Conservation (phyloP, 2,888 invertebrate genomes). For the Unio delphinus region DNA sequence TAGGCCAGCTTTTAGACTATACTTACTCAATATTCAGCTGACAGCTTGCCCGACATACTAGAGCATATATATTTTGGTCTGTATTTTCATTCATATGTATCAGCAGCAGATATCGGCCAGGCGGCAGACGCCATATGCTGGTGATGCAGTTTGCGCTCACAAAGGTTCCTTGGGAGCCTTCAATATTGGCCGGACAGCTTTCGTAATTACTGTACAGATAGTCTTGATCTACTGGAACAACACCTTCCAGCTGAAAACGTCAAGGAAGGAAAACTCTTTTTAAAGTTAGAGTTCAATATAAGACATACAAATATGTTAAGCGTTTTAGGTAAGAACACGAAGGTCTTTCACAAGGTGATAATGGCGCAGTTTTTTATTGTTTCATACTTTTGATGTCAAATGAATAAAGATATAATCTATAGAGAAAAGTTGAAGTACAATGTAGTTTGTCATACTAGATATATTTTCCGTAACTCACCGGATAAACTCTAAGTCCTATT, state of each 20-base stretch:
- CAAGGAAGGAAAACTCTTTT: background rate
- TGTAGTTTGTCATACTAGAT: background rate
- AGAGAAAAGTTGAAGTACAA: background rate
- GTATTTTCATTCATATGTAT: slow-evolving; percentile 77
- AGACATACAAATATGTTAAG: too few species aligned
- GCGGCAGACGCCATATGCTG: slow-evolving; percentile 73
- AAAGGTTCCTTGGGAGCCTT: slow-evolving; percentile 26
- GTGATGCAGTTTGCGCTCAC: slow-evolving; percentile 10
- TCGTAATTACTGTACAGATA: slow-evolving; percentile 46
- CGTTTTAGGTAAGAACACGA: too few species aligned
- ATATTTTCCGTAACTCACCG: slow-evolving; percentile 19
- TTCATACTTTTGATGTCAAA: too few species aligned
- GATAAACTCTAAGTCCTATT: slow-evolving; percentile 27
- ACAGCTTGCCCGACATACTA: too few species aligned
- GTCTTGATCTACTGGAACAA: slow-evolving; percentile 20
- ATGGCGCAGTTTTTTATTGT: too few species aligned
- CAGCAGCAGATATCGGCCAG: slow-evolving; percentile 83
- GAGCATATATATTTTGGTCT: too few species aligned
- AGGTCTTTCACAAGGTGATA: too few species aligned
- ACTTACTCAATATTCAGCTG: too few species aligned
- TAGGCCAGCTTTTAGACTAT: too few species aligned
- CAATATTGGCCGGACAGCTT: slow-evolving; percentile 12
- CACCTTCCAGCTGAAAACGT: slow-evolving; percentile 19
- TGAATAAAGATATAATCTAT: too few species aligned
- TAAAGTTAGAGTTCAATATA: too few species aligned